Evolutionary conservation across 2,113 vertebrate species (phyloP).

Genomic region (Seriola aureovittata): DNA sequence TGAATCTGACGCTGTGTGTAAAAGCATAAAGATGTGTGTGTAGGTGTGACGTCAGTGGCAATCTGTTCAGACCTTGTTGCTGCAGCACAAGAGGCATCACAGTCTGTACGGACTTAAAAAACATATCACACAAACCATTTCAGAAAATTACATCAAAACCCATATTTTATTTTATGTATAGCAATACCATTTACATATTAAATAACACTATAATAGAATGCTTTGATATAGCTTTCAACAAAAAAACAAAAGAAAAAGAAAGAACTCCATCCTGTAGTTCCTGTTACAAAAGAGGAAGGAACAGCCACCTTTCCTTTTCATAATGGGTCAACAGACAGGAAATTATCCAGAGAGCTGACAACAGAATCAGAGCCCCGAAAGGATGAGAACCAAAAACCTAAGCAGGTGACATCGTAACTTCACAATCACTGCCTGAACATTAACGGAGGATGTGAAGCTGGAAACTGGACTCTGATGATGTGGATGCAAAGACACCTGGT

Average conservation of each 20-base stretch:
- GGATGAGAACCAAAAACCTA: conserved; percentile 19
- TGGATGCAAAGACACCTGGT: conserved; percentile 85
- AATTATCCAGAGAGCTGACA: conserved; percentile 85
- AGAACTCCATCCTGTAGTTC: conserved; percentile 58
- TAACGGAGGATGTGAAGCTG: conserved; percentile 82
- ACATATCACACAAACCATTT: conserved; percentile 38
- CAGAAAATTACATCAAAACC: conserved; percentile 95
- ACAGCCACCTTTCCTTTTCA: conserved; percentile 82
- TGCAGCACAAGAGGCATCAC: not conserved
- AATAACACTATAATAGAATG: conserved; percentile 99
- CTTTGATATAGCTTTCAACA: conserved; percentile 96
- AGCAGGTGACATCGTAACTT: conserved; percentile 78
- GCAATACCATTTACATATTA: conserved; percentile 99
- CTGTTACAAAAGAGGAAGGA: conserved; percentile 89
- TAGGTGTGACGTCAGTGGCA: not conserved
- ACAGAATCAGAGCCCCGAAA: conserved; percentile 76
- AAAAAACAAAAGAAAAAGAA: conserved; percentile 87
- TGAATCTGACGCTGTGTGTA: no score
- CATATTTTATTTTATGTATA: conserved; percentile 99
- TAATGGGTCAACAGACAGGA: conserved; percentile 86
- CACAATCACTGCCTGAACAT: conserved; percentile 92
- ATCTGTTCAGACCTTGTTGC: not conserved
- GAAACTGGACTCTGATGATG: conserved; percentile 86
- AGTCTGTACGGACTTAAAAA: not conserved
- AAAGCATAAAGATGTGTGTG: no score